These are phyloP conservation scores for Sterrhoptilus dennistouni DNA, from an alignment of 2,113 vertebrate genomes.

Conservation along the genomic window DNA sequence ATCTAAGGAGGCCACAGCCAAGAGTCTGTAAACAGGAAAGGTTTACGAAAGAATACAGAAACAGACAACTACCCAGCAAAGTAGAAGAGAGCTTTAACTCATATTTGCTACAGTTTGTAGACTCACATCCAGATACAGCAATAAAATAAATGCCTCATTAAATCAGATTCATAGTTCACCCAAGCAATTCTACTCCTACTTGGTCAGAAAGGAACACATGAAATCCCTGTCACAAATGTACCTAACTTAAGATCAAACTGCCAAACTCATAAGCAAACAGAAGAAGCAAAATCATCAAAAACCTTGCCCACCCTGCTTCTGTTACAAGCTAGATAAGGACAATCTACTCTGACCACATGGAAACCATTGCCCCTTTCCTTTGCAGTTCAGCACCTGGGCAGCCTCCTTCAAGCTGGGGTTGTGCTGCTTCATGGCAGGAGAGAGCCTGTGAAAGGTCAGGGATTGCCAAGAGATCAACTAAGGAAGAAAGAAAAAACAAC, in stretches of 20 bases:
- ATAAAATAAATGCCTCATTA: background rate
- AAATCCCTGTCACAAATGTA: background rate
- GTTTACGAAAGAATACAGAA: background rate
- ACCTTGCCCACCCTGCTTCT: background rate
- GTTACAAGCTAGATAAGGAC: background rate
- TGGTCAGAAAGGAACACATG: background rate
- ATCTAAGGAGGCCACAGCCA: background rate
- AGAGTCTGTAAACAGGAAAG: background rate
- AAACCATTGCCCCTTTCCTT: fast-evolving
- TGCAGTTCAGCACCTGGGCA: background rate
- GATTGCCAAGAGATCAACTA: background rate
- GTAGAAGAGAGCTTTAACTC: background rate
- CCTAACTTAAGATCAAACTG: background rate
- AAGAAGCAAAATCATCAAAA: background rate
- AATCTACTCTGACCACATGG: background rate
- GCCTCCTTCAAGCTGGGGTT: background rate
- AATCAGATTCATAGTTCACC: background rate
- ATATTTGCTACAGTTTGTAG: background rate
- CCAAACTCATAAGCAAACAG: background rate
- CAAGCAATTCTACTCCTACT: background rate
- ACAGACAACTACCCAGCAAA: background rate
- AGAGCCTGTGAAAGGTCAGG: background rate
- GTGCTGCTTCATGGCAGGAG: fast-evolving
- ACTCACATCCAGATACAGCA: background rate
- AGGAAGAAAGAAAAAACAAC: background rate